Evolutionary conservation across 2,797 vertebrate genomes (phyloP).

Genomic region (Pseudotriccus pelzelni): DNA sequence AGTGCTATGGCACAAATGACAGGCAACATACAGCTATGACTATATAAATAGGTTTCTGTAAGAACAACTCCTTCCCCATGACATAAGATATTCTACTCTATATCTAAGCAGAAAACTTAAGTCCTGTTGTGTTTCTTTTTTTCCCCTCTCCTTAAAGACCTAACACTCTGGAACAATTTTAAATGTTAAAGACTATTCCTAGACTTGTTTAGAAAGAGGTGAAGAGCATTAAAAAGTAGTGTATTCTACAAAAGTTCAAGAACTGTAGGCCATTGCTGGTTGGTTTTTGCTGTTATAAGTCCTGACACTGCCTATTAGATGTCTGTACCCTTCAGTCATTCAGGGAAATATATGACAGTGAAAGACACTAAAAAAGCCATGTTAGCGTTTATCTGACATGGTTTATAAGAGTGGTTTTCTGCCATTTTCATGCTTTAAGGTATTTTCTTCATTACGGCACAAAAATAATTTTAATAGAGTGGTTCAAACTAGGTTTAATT

Average conservation of each 20-base stretch:
- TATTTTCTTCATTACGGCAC: background rate
- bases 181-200: background rate
- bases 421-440: background rate
- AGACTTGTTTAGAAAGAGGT: background rate
- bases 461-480: background rate
- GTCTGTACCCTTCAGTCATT: background rate
- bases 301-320: background rate
- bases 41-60: conserved; percentile 16
- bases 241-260: background rate
- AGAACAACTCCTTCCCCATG: background rate
- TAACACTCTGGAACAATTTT: background rate
- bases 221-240: background rate
- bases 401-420: background rate
- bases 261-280: background rate
- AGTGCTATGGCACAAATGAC: background rate
- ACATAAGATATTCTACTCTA: background rate
- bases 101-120: background rate
- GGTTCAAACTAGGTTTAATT: background rate
- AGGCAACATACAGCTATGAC: background rate
- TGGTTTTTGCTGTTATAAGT: background rate
- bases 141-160: background rate
- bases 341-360: background rate
- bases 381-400: background rate
- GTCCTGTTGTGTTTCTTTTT: background rate
- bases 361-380: background rate